phyloP scores from a whole-genome alignment of 2,888 invertebrate species.

The Epirrhoe alternata region DNA sequence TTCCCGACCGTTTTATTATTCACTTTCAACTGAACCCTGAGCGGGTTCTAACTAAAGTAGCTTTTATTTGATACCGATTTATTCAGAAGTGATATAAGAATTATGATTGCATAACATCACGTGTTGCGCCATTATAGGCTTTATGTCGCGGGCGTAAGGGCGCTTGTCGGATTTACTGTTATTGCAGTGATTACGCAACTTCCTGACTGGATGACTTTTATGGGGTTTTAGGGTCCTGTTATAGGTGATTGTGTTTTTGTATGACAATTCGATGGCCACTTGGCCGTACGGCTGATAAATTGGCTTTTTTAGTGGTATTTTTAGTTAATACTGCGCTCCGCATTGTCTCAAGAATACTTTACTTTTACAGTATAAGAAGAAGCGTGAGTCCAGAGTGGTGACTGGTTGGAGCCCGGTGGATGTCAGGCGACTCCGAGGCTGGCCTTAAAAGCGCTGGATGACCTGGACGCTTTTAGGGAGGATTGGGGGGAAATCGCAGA shows the following conservation, averaged over 20 bases:
- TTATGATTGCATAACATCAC: slow-evolving; percentile 67
- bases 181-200: slow-evolving; percentile 54
- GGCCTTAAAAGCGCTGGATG: too few relatives aligned
- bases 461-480: too few relatives aligned
- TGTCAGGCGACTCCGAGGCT: too few relatives aligned
- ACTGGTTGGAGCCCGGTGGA: too few relatives aligned
- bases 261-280: slow-evolving; percentile 21
- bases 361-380: too few relatives aligned
- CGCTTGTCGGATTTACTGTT: slow-evolving; percentile 56
- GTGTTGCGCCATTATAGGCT: slow-evolving; percentile 57
- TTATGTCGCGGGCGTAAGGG: slow-evolving; percentile 50
- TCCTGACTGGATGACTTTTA: slow-evolving; percentile 60
- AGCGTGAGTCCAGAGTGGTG: too few relatives aligned
- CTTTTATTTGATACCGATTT: slow-evolving; percentile 62
- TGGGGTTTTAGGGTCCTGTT: slow-evolving; percentile 54
- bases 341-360: too few relatives aligned
- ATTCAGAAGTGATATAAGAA: slow-evolving; percentile 65
- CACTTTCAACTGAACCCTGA: slow-evolving; percentile 35
- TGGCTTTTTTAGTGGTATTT: slow-evolving; percentile 9
- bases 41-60: neutral
- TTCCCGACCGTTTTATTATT: slow-evolving; percentile 24
- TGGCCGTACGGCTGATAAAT: slow-evolving; percentile 7
- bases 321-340: neutral
- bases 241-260: slow-evolving; percentile 42
- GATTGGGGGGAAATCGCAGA: too few relatives aligned